Evolutionary conservation across 2,113 vertebrate genomes (phyloP).

Genomic region (Corapipo altera): DNA sequence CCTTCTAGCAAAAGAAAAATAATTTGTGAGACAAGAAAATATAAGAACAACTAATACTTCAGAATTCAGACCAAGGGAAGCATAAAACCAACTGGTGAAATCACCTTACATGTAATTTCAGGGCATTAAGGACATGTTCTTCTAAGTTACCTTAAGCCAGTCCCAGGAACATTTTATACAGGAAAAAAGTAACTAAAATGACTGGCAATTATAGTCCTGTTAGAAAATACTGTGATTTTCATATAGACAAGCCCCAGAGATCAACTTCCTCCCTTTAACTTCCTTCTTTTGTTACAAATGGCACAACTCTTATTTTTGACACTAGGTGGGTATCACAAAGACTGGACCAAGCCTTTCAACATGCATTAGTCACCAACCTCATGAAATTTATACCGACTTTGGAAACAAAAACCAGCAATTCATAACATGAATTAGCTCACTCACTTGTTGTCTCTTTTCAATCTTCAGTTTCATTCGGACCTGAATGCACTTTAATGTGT

Average conservation of each 20-base stretch:
- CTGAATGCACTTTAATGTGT: conserved; percentile 88
- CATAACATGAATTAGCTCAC: neutral
- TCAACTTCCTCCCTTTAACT: conserved; percentile 6
- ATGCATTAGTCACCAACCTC: neutral
- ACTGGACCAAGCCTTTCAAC: neutral
- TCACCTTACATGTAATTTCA: neutral
- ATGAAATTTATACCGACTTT: neutral
- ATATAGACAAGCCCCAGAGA: neutral
- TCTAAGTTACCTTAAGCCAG: neutral
- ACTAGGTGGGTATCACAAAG: neutral
- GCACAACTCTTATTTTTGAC: neutral
- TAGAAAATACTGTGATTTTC: neutral
- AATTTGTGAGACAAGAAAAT: neutral
- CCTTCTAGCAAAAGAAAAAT: neutral
- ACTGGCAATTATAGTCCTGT: neutral
- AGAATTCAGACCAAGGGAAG: neutral
- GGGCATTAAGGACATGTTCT: neutral
- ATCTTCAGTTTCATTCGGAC: conserved; percentile 93
- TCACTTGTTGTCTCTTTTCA: conserved; percentile 95
- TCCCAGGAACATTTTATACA: neutral
- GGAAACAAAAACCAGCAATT: neutral
- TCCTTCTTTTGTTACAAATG: conserved; percentile 42
- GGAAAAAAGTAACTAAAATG: neutral
- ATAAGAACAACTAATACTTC: neutral
- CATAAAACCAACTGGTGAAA: neutral